These are phyloP conservation scores for Mythimna impura DNA, from an alignment of 2,888 invertebrate species.

Conservation along the genomic window DNA sequence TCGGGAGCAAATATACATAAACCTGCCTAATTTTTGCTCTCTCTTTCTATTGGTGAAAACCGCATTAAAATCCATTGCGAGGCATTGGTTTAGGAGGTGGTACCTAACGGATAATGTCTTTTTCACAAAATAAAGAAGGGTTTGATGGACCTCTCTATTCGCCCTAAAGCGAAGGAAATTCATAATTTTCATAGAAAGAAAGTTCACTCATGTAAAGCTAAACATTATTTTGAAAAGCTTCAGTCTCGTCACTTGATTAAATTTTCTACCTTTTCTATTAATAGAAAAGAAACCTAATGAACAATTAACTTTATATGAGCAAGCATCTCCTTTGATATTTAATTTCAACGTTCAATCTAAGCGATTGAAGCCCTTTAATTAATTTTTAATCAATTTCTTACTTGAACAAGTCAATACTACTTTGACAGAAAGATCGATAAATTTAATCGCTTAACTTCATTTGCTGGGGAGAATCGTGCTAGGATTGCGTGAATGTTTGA, in stretches of 20 bases:
- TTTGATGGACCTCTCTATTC: not conserved
- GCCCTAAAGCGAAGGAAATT: not conserved
- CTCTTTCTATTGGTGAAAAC: too few species aligned
- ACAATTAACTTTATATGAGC: conserved; percentile 16
- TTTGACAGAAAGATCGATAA: not conserved
- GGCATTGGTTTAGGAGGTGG: too few species aligned
- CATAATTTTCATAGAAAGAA: too few species aligned
- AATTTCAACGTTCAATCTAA: conserved; percentile 17
- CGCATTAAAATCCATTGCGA: too few species aligned
- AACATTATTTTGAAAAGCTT: not conserved
- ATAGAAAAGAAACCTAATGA: conserved; percentile 22
- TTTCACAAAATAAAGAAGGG: too few species aligned
- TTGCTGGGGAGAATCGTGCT: not conserved
- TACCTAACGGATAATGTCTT: too few species aligned
- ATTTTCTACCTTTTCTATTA: conserved; percentile 2
- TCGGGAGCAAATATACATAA: too few species aligned
- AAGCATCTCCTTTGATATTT: conserved; percentile 13
- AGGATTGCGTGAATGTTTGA: not conserved
- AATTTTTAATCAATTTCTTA: conserved; percentile 17
- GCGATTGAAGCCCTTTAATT: conserved; percentile 15
- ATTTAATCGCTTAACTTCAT: not conserved
- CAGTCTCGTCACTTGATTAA: not conserved
- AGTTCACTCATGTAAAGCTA: not conserved
- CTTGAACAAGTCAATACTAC: not conserved
- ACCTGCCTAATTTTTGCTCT: too few species aligned